Evolutionary conservation across 2,888 invertebrate species (phyloP).

Genomic region (Hypercompe scribonia): DNA sequence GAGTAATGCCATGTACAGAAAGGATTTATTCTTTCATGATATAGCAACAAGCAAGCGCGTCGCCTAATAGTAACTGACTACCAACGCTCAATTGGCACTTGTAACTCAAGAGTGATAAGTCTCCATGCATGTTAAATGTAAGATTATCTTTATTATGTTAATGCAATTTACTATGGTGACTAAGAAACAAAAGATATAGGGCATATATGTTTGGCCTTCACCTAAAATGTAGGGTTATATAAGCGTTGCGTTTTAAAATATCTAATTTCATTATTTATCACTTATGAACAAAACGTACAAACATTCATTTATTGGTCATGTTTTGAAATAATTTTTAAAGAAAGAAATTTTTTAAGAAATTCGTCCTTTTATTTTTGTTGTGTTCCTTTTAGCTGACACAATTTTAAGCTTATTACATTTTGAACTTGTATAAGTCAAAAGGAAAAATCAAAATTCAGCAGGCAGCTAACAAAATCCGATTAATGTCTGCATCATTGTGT

Average conservation of each 20-base stretch:
- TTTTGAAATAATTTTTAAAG: too few species aligned
- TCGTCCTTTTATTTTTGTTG: neutral
- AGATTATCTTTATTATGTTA: constrained; percentile 23
- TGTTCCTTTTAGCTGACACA: neutral
- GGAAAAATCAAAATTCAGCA: neutral
- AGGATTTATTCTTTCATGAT: neutral
- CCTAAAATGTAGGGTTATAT: neutral
- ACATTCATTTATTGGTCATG: neutral
- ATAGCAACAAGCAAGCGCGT: neutral
- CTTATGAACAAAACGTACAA: neutral
- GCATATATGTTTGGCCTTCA: constrained; percentile 29
- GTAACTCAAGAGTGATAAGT: too few species aligned
- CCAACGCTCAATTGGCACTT: neutral
- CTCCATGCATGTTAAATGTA: too few species aligned
- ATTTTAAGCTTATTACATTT: neutral
- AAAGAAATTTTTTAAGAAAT: too few species aligned
- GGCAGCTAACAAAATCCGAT: neutral
- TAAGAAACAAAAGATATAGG: constrained; percentile 44
- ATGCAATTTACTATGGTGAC: constrained; percentile 34
- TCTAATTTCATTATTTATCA: neutral
- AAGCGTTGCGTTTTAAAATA: neutral
- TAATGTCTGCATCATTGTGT: neutral
- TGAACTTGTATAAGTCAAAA: neutral
- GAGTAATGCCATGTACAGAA: too few species aligned
- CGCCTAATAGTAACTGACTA: neutral